Evolutionary conservation across 1,140 invertebrate species (phyloP), one percentile per base, ranked within the genome.

Genomic region (Ruditapes philippinarum): DNA sequence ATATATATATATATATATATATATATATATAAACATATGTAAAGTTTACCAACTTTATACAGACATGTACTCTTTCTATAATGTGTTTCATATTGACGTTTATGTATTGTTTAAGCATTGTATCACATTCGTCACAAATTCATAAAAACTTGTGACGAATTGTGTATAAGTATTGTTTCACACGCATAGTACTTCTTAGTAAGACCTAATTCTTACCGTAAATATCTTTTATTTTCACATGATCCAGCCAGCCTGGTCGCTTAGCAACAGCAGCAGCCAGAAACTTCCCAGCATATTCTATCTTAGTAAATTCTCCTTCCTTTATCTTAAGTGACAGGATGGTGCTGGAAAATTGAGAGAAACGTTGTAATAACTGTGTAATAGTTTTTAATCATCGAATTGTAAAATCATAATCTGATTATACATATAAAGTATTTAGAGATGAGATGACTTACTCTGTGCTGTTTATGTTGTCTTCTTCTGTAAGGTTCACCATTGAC

Each of bases 231-330:
- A 70, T 38, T 36, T 70, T 12, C 14, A 70, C 65, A 70, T 17
- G 31, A 22, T 78, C 45, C 12, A 78, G 25, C 74, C 42, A 78
- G 7, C 31, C 74, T 1, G 45, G 45, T 17, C 74, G 22, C 19
- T 78, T 78, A 33, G 33, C 74, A 78, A 78, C 45, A 33, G 33
- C 45, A 5, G 74, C 74, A 4, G 74, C 74, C 25, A 78, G 22
- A n/a, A 78, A 78, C 74, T 78, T 45, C 1, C 74, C 74, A 31
- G 49, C 74, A 49, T 78, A 78, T 33, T 54, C 49, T 33, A 78
- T 78, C 12, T 49, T 17, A 0, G 74, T 78, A 54, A 78, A 78
- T 19, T 31, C 25, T 33, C 49, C 33, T 7, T 51, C 28, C 4
- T 25, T 36, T 57, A 78, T 25, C 22, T 31, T 49, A 2, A 78